These are phyloP conservation scores for Pecten maximus DNA, from an alignment of 2,888 invertebrate genomes.

Conservation along the genomic window DNA sequence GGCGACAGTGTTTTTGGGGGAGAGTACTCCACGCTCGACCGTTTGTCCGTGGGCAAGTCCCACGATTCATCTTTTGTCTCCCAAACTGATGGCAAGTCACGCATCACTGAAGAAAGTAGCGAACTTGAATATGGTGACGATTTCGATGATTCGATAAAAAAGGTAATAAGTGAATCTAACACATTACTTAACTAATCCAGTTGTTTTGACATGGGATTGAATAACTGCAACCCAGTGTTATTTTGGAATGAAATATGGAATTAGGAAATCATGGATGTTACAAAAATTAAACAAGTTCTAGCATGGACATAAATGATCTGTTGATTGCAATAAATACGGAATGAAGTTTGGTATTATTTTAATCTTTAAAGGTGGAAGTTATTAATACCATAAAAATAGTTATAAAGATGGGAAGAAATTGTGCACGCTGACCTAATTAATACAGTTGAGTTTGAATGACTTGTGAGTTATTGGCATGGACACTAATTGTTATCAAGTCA, in stretches of 20 bases:
- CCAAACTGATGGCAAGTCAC: slow-evolving; percentile 56
- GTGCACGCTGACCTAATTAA: neutral
- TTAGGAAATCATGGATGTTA: neutral
- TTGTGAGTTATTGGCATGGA: neutral
- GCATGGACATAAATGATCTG: neutral
- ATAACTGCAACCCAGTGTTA: neutral
- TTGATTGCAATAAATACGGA: neutral
- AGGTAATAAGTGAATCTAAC: slow-evolving; percentile 66
- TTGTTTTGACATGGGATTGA: neutral
- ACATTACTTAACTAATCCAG: neutral
- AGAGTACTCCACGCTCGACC: slow-evolving; percentile 68
- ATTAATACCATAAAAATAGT: neutral
- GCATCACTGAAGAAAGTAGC: slow-evolving; percentile 71
- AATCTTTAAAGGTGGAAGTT: neutral
- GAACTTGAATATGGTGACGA: slow-evolving; percentile 76
- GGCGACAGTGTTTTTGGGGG: slow-evolving; percentile 64
- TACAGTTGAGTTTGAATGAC: neutral
- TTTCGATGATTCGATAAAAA: slow-evolving; percentile 71
- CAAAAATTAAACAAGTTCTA: neutral
- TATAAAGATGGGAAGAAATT: neutral
- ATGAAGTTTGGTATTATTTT: neutral
- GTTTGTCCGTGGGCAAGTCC: slow-evolving; percentile 59
- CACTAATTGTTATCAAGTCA: neutral
- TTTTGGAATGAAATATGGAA: neutral
- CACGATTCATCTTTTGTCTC: slow-evolving; percentile 45